Evolutionary conservation across 2,888 invertebrate genomes (phyloP), one percentile per base, ranked within the genome.

Genomic region (Orchestes rusci): DNA sequence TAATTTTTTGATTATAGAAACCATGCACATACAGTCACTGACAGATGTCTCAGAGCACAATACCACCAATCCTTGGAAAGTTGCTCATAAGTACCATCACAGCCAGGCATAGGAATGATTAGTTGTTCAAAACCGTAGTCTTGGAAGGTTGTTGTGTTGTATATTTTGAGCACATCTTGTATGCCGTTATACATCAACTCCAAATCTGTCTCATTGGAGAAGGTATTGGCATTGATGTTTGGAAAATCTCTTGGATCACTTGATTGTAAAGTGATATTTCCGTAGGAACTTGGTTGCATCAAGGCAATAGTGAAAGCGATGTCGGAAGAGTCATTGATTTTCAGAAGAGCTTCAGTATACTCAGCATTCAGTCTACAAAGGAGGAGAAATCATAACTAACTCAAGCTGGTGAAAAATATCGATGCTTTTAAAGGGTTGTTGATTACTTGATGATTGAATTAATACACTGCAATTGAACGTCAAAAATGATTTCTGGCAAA

Each of bases 201-300:
- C 10, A 36, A 7, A 20, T 36, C 36, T 7, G 5, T n/a, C n/a
- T 36, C 20, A 3, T 4, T 13, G 5, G 20, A 8, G 23, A 36
- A 36, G 15, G 8, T 23, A 23, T 36, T 23, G 10, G n/a, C 3
- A 20, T 36, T 23, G 15, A 36, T 36, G 10, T 13, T n/a, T 8
- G 36, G 36, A 36, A 12, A 36, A 23, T 36, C 36, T 20, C 23
- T 19, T 2, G 36, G 19, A 20, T 23, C 23, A 15, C 5, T 12
- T 36, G 36, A 36, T 1, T 19, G 8, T 15, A 36, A 36, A 20
- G 7, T 18, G 13, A 36, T 4, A 13, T 3, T 19, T 23, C 36
- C 36, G 12, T 5, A 13, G 10, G 19, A 20, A 13, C 5, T 7
- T 10, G 36, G 83, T 10, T 34, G 15, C 10, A 20, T 10, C 2